Evolutionary conservation across 2,888 invertebrate species (phyloP), one percentile per base, ranked within the genome.

Genomic region (Microctonus aethiopoides): DNA sequence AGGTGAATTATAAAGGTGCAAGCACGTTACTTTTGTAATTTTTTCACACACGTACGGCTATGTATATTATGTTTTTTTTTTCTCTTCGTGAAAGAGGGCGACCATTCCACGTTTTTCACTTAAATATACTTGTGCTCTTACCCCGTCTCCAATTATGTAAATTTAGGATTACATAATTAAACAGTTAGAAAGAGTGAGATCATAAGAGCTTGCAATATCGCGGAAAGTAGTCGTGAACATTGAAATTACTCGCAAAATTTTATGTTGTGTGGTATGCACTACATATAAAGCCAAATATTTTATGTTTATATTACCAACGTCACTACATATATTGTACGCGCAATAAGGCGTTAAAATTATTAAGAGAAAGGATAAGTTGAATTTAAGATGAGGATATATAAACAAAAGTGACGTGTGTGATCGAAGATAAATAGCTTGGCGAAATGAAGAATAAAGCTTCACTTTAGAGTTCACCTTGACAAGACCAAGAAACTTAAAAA

Each of bases 131-230:
- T 52, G 56, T 57, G 57, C 62, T 39, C 59, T 62, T 22, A 24
- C 51, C 26, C 52, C 41, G 69, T 61, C 69, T 73, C 77, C 77
- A 80, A 82, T 82, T 82, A 82, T 83, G 82, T 79, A 83, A 82
- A 82, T 82, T 78, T 76, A 75, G 77, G 80, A 80, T 78, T 81
- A 79, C 78, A 81, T 81, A 81, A 81, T 81, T 81, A 81, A 81
- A 81, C 78, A 79, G 79, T 78, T 78, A 80, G 78, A 79, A 60
- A 34, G 54, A 65, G 62, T 41, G 56, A 36, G 61, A 66, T 54
- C 26, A 6, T 61, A 39, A 20, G 62, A 46, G 46, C 46, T 46
- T 46, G 46, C 46, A 46, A 46, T 46, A 46, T 46, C 46, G 16
- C 46, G 9, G 5, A 16, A 16, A 16, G 0, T 16, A 46, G 39